Evolutionary conservation across 2,113 vertebrate species (phyloP).

Genomic region (Corynorhinus townsendii): DNA sequence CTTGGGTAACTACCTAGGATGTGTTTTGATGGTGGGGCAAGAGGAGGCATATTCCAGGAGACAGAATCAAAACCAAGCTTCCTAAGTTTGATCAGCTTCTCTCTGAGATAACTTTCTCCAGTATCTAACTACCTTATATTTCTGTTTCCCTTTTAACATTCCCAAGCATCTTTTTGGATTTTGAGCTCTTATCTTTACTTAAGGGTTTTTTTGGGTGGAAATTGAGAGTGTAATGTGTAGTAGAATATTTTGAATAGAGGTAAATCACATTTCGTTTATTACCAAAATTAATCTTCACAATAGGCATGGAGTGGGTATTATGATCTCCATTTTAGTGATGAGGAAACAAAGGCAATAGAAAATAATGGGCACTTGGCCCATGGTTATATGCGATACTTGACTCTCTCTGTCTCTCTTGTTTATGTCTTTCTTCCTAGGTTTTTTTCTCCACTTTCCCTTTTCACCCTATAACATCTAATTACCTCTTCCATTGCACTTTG

Average conservation of each 20-base stretch:
- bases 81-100: background rate
- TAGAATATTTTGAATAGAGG: background rate
- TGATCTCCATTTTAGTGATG: background rate
- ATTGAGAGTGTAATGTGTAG: background rate
- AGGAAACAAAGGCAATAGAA: background rate
- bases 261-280: background rate
- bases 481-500: background rate
- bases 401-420: background rate
- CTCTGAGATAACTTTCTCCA: background rate
- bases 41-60: background rate
- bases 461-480: background rate
- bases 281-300: background rate
- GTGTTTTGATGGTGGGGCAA: background rate
- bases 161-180: background rate
- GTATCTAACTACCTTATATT: background rate
- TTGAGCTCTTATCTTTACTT: background rate
- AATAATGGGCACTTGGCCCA: background rate
- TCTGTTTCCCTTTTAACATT: background rate
- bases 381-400: background rate
- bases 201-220: background rate
- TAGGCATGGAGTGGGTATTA: background rate
- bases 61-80: background rate
- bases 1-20: background rate
- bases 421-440: background rate
- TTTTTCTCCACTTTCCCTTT: background rate